Base-by-base conservation (phyloP, 1,140 invertebrate genomes). In the Nasonia longicornis region DNA sequence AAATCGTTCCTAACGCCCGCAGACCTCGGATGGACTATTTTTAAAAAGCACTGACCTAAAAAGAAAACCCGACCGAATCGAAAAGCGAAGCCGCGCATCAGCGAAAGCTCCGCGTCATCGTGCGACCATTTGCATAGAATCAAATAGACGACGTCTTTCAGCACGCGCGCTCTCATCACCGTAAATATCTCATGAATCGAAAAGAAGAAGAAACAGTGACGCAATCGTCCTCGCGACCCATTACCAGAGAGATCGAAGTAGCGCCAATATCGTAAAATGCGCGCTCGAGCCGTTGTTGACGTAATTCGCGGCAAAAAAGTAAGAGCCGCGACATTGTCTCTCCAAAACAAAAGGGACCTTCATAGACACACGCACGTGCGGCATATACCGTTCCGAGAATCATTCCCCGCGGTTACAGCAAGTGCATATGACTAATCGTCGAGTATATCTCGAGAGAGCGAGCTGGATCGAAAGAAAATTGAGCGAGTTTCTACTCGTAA, bases 111-210 rank as follows among this genome's bases (percentile, higher is more conserved):
- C 58, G 58, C 16, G 16, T n/a, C 58, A 63, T 63, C 14, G n/a
- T n/a, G 26, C 26, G 58, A n/a, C 26, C 31, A 64, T 66, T 66
- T 3, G 31, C 22, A 29, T 77, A 29, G 69, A 69, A 69, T 77
- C 31, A 42, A 77, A 45, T 26, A 77, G 58, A 26, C 31, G 38
- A 2, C 10, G 20, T 16, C 52, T 42, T 42, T 42, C 38, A 42
- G 31, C 31, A 35, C 3, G 38, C 38, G 38, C 38, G 38, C 38
- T 8, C 7, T 42, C 38, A 42, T 35, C 26, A 35, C 35, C 31
- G 48, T 75, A n/a, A 75, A 75, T 75, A 75, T 42, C 16, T n/a
- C 3, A 26, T 76, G 52, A 42, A 42, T 76, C 20, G 3, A 58
- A 67, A 22, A 66, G 45, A 48, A 70, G n/a, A 78, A 35, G 29